Base-by-base conservation (phyloP, 2,888 invertebrate species). In the Exephanes ischioxanthus region DNA sequence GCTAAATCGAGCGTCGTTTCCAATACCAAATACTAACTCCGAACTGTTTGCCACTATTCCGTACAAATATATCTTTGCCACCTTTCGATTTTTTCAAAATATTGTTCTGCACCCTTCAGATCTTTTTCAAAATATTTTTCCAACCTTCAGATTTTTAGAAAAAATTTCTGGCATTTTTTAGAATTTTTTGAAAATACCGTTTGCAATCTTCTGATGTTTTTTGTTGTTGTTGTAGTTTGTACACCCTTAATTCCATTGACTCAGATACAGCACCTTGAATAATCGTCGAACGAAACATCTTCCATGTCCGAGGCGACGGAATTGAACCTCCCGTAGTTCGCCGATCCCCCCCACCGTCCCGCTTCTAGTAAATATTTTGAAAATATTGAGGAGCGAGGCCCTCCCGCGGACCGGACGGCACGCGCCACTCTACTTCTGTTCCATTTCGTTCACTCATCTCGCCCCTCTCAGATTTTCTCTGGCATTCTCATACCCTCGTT, bases 301-400 rank as follows among this genome's bases (percentile, higher is more conserved):
- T 14, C 14, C 58, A 22, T 22, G 55, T 9, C 14, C 14, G 58
- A 26, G 26, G 7, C 22, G 58, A 58, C 22, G 58, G 9, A 22
- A 58, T 58, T 5, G 58, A 22, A 14, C 26, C 22, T 7, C 51
- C 51, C 53, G 11, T 26, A n/a, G n/a, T n/a, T n/a, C 14, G 30
- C 4, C 14, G 4, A 45, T 45, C 45, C 70, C 51, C 14, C 70
- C 51, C 51, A 33, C 63, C 16, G 45, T 53, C 76, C 7, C 19
- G 33, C 51, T 22, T 66, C 51, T 22, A 22, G 76, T 87, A 81
- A 88, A 88, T 88, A 86, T 87, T 88, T 87, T 85, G 70, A 87
- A 87, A 88, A 88, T 88, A 87, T 87, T 88, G 86, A 84, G 78
- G 80, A 73, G 70, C 61, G 30, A 33, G 14, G 66, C 66, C 82